Base-by-base conservation (phyloP, 2,113 vertebrate species). In the Ciconia boyciana region DNA sequence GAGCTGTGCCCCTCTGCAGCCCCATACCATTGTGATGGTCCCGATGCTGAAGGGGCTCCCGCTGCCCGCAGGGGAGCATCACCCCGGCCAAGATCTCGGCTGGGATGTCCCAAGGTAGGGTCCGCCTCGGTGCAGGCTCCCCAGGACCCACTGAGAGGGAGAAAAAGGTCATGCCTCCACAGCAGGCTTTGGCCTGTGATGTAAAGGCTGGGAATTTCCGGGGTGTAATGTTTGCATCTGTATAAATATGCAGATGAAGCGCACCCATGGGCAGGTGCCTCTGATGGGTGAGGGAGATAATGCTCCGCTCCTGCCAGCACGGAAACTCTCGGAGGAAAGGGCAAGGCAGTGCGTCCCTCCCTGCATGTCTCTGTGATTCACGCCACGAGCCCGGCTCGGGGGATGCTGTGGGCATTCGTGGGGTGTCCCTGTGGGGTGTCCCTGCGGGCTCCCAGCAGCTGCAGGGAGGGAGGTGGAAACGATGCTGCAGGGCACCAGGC, bases 181-280 rank as follows among this genome's bases (percentile, higher is more conserved):
- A 1, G 31, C 20, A 76, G 52, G 20, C 71, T 84, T 87, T 46
- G 48, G 19, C n/a, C 25, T 0, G 4, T 87, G 91, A 66, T 70
- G 91, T 81, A 65, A 88, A 77, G 32, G 32, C 49, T 0, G 83
- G 64, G 96, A 96, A 95, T 96, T 95, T 97, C 95, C 86, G 80
- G 95, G 86, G 79, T 92, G 93, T 81, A 83, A 51, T 36, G 46
- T 92, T 93, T 94, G 80, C 89, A 92, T 93, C 89, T 72, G 62
- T 65, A 7, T 70, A 90, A 97, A 83, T 83, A 94, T 24, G 79
- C 75, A 57, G 83, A 64, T 57, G 31, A 83, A 92, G 89, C 6
- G 11, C 49, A 66, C 71, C 93, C 95, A 29, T 16, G 71, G 95
- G 93, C 94, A 96, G 94, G 92, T 95, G 96, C 95, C 88, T 90